These are phyloP conservation scores for Caenorhabditis zanzibari DNA, from an alignment of 2,888 invertebrate species.

Conservation along the genomic window DNA sequence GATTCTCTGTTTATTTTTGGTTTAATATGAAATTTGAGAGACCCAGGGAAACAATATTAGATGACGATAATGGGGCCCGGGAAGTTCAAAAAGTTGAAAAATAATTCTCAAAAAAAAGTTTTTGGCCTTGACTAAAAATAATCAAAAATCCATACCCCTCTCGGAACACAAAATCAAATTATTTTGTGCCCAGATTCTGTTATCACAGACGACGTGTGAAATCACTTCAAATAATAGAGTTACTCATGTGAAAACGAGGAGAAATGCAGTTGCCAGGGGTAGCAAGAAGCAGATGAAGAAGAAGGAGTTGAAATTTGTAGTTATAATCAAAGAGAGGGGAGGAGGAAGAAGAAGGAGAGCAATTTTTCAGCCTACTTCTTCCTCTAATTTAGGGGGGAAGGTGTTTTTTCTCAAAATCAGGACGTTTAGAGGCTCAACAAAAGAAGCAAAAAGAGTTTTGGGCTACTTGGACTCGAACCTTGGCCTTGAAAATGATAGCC, in stretches of 20 bases:
- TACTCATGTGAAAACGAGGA: too few species aligned
- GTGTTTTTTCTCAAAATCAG: neutral
- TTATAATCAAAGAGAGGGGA: neutral
- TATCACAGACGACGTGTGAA: too few species aligned
- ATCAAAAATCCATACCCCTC: too few species aligned
- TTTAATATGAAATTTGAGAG: too few species aligned
- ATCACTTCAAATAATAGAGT: too few species aligned
- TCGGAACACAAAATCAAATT: too few species aligned
- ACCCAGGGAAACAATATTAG: neutral
- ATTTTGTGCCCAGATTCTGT: too few species aligned
- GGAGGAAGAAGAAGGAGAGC: neutral
- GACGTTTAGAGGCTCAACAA: too few species aligned
- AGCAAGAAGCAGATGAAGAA: neutral
- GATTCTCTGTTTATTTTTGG: neutral
- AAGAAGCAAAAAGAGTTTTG: neutral
- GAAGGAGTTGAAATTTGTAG: slow-evolving; percentile 19
- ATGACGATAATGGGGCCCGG: too few species aligned
- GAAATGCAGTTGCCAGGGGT: neutral
- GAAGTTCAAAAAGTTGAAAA: neutral
- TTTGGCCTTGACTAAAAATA: too few species aligned
- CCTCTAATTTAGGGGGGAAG: slow-evolving; percentile 24
- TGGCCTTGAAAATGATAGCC: neutral
- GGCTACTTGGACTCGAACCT: neutral
- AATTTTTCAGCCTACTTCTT: slow-evolving; percentile 24
- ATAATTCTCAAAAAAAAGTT: too few species aligned